Percentiles rank a stretch among this genome's conserved stretches.
Evolutionary conservation across 2,797 vertebrate genomes (phyloP).

Genomic region (Enteromius mattozi): DNA sequence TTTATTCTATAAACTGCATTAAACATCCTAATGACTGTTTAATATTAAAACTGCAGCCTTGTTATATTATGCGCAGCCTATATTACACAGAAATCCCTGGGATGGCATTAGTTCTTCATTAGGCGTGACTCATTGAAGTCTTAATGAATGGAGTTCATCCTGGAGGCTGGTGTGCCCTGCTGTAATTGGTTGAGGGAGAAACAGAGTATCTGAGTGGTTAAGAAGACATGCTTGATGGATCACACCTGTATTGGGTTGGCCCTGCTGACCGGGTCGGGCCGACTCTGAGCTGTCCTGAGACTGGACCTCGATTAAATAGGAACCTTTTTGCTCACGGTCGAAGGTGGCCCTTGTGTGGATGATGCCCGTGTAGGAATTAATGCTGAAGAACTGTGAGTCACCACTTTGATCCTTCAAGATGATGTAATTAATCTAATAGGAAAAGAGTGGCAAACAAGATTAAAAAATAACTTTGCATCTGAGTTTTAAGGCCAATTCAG

Average conservation of each 20-base stretch:
- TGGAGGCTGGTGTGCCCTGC: slow-evolving; percentile 24
- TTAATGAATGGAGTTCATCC: slow-evolving; percentile 56
- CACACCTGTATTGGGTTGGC: slow-evolving; percentile 88
- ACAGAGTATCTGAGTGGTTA: not conserved
- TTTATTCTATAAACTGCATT: slow-evolving; percentile 13
- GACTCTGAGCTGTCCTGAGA: slow-evolving; percentile 88
- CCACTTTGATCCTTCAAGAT: slow-evolving; percentile 85
- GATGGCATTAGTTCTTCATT: slow-evolving; percentile 58
- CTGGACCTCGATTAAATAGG: slow-evolving; percentile 89
- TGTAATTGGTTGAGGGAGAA: slow-evolving; percentile 29
- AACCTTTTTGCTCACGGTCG: slow-evolving; percentile 89
- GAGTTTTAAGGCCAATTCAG: not conserved
- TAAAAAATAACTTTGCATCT: not conserved
- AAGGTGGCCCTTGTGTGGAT: slow-evolving; percentile 81
- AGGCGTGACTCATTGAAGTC: slow-evolving; percentile 43
- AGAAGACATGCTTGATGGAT: slow-evolving; percentile 15
- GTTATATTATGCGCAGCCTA: slow-evolving; percentile 31
- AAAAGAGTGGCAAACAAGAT: not conserved
- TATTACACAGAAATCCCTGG: slow-evolving; percentile 52
- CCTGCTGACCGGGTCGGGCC: slow-evolving; percentile 81
- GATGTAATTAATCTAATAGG: slow-evolving; percentile 75
- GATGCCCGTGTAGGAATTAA: slow-evolving; percentile 79
- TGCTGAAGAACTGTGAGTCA: slow-evolving; percentile 85
- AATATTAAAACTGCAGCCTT: slow-evolving; percentile 29
- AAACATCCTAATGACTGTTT: slow-evolving; percentile 32